Percentiles rank a stretch among this genome's conserved stretches.
Evolutionary conservation across 2,888 invertebrate genomes (phyloP).

Genomic region (Phaedon cochleariae): DNA sequence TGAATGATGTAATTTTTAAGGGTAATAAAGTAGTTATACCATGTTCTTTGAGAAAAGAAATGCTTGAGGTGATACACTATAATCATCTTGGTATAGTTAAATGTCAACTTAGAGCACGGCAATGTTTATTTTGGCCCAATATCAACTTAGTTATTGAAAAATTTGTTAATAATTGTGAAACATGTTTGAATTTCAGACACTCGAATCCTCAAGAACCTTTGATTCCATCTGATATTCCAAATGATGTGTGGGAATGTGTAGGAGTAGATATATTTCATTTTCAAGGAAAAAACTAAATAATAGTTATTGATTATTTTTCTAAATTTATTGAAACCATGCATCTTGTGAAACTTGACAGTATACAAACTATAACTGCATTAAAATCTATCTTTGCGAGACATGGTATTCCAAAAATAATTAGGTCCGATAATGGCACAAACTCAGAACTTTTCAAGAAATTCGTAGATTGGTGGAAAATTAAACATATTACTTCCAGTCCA

Average conservation of each 20-base stretch:
- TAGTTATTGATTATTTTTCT: too few relatives aligned
- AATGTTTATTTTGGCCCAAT: slow-evolving; percentile 22
- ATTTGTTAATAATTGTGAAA: background rate
- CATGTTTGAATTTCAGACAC: slow-evolving; percentile 12
- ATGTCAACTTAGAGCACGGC: slow-evolving; percentile 1
- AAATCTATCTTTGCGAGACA: too few relatives aligned
- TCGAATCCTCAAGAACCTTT: slow-evolving; percentile 17
- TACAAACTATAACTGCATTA: too few relatives aligned
- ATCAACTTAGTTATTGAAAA: slow-evolving; percentile 22
- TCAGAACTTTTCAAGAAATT: too few relatives aligned
- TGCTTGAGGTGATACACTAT: slow-evolving; percentile 7
- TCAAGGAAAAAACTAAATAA: too few relatives aligned
- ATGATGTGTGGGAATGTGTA: background rate
- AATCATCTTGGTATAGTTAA: slow-evolving; percentile 14
- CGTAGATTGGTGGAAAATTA: background rate
- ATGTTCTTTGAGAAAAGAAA: too few relatives aligned
- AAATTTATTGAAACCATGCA: too few relatives aligned
- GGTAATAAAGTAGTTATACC: background rate
- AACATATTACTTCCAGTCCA: slow-evolving; percentile 6
- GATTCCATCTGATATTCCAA: background rate
- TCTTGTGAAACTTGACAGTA: too few relatives aligned
- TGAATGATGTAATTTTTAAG: background rate
- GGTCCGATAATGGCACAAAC: too few relatives aligned
- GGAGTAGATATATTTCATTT: too few relatives aligned
- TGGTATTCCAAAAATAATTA: too few relatives aligned